A percentile compares a stretch with the other conserved stretches of the same genome.
Evolutionary conservation across 2,888 invertebrate genomes (phyloP).

Genomic region (Lasiommata megera): DNA sequence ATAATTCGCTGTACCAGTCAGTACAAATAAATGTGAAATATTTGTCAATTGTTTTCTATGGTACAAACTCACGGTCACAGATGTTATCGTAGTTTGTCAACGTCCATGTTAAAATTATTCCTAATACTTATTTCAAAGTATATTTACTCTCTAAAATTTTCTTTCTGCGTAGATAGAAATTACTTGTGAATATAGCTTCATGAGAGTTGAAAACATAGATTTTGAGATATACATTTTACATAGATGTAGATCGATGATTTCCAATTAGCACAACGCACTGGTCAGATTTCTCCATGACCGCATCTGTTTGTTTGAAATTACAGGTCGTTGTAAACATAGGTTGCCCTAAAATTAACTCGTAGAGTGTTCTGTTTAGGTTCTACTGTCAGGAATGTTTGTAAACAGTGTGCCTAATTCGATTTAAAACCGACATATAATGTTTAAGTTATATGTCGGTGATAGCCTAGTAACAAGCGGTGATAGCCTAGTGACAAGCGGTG

Average conservation of each 20-base stretch:
- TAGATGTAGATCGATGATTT: not conserved
- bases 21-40: not conserved
- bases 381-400: not conserved
- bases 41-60: not conserved
- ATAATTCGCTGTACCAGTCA: not conserved
- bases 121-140: too few relatives aligned
- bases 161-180: too few relatives aligned
- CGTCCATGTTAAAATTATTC: too few relatives aligned
- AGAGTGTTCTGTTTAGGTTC: not conserved
- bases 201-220: not conserved
- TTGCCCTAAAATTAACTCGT: constrained; percentile 3
- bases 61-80: not conserved
- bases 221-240: too few relatives aligned
- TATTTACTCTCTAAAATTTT: too few relatives aligned
- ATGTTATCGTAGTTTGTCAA: not conserved
- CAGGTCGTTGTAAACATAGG: not conserved
- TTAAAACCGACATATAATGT: too few relatives aligned
- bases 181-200: too few relatives aligned
- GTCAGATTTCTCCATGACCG: not conserved
- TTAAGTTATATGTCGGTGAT: too few relatives aligned
- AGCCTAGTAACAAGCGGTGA: too few relatives aligned
- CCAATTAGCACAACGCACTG: not conserved
- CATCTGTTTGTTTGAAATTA: not conserved
- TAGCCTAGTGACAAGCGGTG: too few relatives aligned
- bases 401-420: not conserved